Evolutionary conservation across 2,113 vertebrate species (phyloP), one percentile per base, ranked within the genome.

Genomic region (Morphnarchus princeps): DNA sequence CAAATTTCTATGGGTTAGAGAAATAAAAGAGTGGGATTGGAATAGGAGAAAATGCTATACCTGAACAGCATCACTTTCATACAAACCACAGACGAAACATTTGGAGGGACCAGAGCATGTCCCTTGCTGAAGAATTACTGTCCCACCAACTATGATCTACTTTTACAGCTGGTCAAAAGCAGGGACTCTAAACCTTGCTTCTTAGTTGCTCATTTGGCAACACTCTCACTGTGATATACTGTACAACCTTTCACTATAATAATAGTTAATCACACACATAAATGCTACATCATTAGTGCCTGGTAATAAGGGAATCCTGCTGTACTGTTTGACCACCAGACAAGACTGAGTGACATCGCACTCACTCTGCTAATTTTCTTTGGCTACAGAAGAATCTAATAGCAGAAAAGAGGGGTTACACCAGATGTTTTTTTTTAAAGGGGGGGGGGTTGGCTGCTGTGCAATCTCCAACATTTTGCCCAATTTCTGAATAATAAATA

Each of bases 281-380:
- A 93, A 87, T 79, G 69, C 47, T 93, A 9, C 40, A 67, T 79
- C 32, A 55, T 89, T 93, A 67, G 18, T 59, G 40, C 38, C 22
- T 71, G 40, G n/a, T 62, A 89, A 78, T 78, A 84, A 87, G 32
- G 43, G 85, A 90, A 94, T 90, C 32, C 18, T 95, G 62, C 62
- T 15, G 10, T 47, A 28, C 43, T 65, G 9, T 65, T 52, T 89
- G 71, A 54, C 54, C 62, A 73, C 13, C 59, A 69, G 40, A 32
- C 34, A 29, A 14, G 25, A 81, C 4, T 45, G 63, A 83, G 36
- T 82, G 67, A 69, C 54, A 8, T 6, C 52, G 31, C 47, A 57
- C 6, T 50, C 26, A 32, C 34, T 57, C 32, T 65, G 72, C 32
- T 86, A 4, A 50, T 89, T 89, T 88, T 32, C 28, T 72, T 43